These are phyloP conservation scores for Peromyscus aztecus DNA, from an alignment of 2,797 vertebrate species.

Conservation along the genomic window DNA sequence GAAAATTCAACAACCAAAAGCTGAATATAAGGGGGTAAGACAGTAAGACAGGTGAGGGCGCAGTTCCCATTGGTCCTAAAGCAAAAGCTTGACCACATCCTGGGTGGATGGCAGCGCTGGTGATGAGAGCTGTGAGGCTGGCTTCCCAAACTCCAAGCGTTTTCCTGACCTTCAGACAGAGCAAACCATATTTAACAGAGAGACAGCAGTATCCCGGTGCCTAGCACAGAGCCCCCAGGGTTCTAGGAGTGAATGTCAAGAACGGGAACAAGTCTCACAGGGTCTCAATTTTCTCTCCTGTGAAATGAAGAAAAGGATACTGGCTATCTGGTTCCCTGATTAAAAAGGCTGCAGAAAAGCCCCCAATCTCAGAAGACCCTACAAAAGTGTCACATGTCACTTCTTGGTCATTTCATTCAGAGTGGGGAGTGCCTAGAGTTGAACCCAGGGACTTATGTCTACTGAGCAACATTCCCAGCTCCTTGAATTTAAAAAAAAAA, in stretches of 20 bases:
- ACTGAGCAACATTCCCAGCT: neutral
- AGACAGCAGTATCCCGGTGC: neutral
- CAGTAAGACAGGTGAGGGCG: neutral
- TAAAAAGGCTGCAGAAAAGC: neutral
- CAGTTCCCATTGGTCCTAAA: conserved; percentile 88
- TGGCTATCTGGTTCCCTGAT: conserved; percentile 5
- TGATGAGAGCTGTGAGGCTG: conserved; percentile 87
- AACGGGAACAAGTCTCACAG: conserved; percentile 3
- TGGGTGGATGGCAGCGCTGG: conserved; percentile 91
- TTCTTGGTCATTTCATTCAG: neutral
- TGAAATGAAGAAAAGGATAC: conserved; percentile 68
- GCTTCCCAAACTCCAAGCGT: conserved; percentile 94
- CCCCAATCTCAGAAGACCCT: neutral
- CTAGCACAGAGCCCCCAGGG: conserved; percentile 30
- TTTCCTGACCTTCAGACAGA: conserved; percentile 93
- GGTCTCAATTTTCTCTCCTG: conserved; percentile 66
- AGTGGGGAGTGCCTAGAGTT: neutral
- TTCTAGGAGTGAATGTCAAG: neutral
- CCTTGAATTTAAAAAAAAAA: neutral
- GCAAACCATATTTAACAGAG: conserved; percentile 66
- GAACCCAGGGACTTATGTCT: neutral
- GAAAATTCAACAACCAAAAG: conserved; percentile 18
- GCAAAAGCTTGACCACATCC: conserved; percentile 96
- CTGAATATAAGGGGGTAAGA: neutral
- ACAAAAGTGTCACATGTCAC: neutral